Percentiles rank a stretch among this genome's conserved stretches.
These are phyloP conservation scores for Oncorhynchus kisutch DNA, from an alignment of 2,113 vertebrate genomes.

Conservation along the genomic window DNA sequence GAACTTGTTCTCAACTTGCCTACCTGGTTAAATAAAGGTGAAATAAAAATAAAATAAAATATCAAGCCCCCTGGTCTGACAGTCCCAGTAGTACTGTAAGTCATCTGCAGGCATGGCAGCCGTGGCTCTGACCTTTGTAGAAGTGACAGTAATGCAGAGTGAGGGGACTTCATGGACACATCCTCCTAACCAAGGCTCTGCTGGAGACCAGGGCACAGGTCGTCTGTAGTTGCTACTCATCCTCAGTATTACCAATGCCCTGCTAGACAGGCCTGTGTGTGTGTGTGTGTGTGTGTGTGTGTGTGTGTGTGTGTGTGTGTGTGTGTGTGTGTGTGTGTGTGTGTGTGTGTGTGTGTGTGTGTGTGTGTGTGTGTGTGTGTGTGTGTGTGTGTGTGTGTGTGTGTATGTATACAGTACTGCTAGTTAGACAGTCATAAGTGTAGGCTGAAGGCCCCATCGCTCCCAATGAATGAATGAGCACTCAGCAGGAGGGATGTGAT, in stretches of 20 bases:
- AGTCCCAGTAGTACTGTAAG: slow-evolving; percentile 42
- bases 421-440: slow-evolving; percentile 45
- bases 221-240: neutral
- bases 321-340: slow-evolving; percentile 4
- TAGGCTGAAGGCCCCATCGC: slow-evolving; percentile 49
- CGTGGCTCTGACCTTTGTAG: slow-evolving; percentile 40
- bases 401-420: slow-evolving; percentile 31
- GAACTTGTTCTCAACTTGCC: no score
- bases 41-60: no score
- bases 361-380: slow-evolving; percentile 5
- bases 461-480: slow-evolving; percentile 62
- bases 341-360: no score
- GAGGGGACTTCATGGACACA: slow-evolving; percentile 28
- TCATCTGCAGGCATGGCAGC: slow-evolving; percentile 49
- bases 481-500: slow-evolving; percentile 57
- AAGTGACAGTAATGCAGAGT: slow-evolving; percentile 45
- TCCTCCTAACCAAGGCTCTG: neutral
- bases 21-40: no score
- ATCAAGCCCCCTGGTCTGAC: slow-evolving; percentile 33
- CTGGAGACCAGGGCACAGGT: slow-evolving; percentile 18
- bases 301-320: slow-evolving; percentile 6
- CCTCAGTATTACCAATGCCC: slow-evolving; percentile 25
- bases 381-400: no score
- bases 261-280: slow-evolving; percentile 28
- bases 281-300: no score